phyloP scores from a whole-genome alignment of 2,888 invertebrate genomes.

The Colletes collaris region DNA sequence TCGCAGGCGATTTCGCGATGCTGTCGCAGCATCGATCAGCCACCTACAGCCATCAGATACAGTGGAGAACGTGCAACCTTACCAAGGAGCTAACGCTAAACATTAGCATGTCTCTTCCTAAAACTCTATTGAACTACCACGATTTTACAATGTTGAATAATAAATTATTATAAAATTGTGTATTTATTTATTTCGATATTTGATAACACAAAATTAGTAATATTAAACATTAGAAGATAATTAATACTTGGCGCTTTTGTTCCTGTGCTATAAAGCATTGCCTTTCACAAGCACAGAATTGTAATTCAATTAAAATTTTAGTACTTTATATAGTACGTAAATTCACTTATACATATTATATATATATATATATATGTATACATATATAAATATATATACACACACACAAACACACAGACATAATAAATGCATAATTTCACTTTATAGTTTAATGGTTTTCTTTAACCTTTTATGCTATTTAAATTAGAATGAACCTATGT shows the following conservation, averaged over 20 bases:
- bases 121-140: constrained; percentile 70
- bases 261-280: constrained; percentile 60
- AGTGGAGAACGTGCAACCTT: constrained; percentile 79
- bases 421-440: constrained; percentile 78
- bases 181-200: constrained; percentile 82
- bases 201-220: constrained; percentile 75
- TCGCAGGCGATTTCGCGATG: constrained; percentile 69
- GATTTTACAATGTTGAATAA: constrained; percentile 82
- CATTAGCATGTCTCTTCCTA: constrained; percentile 79
- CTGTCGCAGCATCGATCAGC: constrained; percentile 72
- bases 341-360: constrained; percentile 72
- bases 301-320: constrained; percentile 73
- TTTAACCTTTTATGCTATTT: constrained; percentile 63
- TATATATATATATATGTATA: constrained; percentile 62
- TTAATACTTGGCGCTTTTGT: constrained; percentile 62
- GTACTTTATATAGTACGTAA: constrained; percentile 74
- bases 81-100: constrained; percentile 79
- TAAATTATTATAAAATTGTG: constrained; percentile 82
- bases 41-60: constrained; percentile 74
- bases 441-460: constrained; percentile 71
- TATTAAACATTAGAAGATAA: constrained; percentile 69
- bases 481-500: constrained; percentile 29
- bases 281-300: constrained; percentile 66
- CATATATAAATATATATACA: constrained; percentile 65
- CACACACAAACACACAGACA: constrained; percentile 42